Conservation (phyloP, 2,888 invertebrate genomes). For the Cataglyphis cursor region DNA sequence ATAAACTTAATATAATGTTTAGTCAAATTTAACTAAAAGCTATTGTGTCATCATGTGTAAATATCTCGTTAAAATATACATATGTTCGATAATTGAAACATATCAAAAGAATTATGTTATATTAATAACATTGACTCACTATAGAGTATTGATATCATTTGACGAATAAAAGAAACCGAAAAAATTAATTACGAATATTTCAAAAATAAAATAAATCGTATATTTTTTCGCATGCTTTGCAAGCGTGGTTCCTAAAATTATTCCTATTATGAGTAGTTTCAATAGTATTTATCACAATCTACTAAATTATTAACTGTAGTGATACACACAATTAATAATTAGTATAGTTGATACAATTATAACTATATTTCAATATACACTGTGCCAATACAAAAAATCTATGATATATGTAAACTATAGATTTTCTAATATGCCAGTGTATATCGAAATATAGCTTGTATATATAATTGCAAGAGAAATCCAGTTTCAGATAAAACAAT, state of each 20-base stretch:
- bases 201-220: not conserved
- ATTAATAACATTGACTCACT: not conserved
- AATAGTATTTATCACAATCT: slow-evolving; percentile 11
- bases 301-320: slow-evolving; percentile 9
- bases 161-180: not conserved
- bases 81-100: not conserved
- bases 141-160: not conserved
- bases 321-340: too few species aligned
- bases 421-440: not conserved
- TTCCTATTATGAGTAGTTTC: not conserved
- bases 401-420: not conserved
- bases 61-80: not conserved
- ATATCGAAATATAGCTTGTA: not conserved
- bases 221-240: not conserved
- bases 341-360: not conserved
- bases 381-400: not conserved
- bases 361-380: not conserved
- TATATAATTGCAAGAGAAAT: slow-evolving; percentile 9
- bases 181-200: not conserved
- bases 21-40: slow-evolving; percentile 2
- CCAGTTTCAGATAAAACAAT: not conserved
- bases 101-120: not conserved
- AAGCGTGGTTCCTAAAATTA: not conserved
- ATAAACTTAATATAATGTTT: slow-evolving; percentile 1
- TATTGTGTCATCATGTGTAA: not conserved